These are phyloP conservation scores for Hystrix cristata DNA, from an alignment of 2,113 vertebrate species.

Conservation along the genomic window DNA sequence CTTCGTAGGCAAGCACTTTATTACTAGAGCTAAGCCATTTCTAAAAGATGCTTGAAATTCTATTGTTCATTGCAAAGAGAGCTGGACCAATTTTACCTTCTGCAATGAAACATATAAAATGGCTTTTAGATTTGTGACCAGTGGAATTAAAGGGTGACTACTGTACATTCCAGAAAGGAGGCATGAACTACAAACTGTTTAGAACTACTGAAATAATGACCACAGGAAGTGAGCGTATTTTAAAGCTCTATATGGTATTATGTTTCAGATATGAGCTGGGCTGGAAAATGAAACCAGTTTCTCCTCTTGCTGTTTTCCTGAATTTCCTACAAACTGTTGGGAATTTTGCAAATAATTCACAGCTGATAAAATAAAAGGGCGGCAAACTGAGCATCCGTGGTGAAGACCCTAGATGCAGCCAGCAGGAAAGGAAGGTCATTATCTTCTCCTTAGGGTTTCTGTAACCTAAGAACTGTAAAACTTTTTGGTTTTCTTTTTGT, in stretches of 20 bases:
- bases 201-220: conserved; percentile 83
- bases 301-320: conserved; percentile 76
- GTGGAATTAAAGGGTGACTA: conserved; percentile 83
- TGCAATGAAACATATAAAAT: conserved; percentile 68
- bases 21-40: neutral
- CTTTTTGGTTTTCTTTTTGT: conserved; percentile 83
- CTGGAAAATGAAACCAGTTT: conserved; percentile 72
- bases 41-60: conserved; percentile 9
- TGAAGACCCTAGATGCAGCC: conserved; percentile 82
- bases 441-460: conserved; percentile 76
- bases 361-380: conserved; percentile 84
- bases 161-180: conserved; percentile 78
- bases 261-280: conserved; percentile 84
- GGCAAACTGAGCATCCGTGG: conserved; percentile 81
- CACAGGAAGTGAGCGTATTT: conserved; percentile 84
- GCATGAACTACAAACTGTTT: conserved; percentile 72
- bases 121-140: conserved; percentile 80
- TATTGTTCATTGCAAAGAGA: conserved; percentile 49
- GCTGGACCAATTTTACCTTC: conserved; percentile 71
- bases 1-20: no score
- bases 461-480: conserved; percentile 83
- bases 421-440: conserved; percentile 81
- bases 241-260: conserved; percentile 83
- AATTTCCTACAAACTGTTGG: conserved; percentile 85
- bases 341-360: conserved; percentile 86